A percentile compares a stretch with the other conserved stretches of the same genome.
phyloP scores from a whole-genome alignment of 2,113 vertebrate species.

The Dolichallabes microphthalmus region DNA sequence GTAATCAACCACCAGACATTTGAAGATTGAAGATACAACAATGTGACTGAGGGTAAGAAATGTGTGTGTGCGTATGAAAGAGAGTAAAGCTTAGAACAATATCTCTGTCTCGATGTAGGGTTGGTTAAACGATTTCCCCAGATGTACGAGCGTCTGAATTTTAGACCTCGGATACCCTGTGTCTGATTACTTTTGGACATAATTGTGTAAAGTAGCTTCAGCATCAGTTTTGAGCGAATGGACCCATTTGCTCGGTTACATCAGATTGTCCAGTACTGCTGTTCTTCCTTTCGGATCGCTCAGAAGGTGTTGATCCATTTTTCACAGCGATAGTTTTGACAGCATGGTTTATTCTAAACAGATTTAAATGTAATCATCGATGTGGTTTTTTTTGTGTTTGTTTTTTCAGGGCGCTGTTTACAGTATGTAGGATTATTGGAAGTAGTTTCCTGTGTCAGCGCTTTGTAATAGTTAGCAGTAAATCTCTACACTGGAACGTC shows the following conservation, averaged over 20 bases:
- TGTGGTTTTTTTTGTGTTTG: not conserved
- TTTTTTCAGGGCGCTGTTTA: not conserved
- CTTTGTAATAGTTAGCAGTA: not conserved
- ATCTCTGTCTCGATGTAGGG: not conserved
- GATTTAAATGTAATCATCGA: not conserved
- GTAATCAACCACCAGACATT: conserved; percentile 11
- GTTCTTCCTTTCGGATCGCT: not conserved
- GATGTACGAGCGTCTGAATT: not conserved
- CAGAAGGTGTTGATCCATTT: not conserved
- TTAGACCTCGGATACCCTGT: not conserved
- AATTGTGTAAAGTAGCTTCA: not conserved
- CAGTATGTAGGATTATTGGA: not conserved
- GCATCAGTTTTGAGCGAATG: not conserved
- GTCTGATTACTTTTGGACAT: not conserved
- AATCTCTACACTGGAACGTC: not conserved
- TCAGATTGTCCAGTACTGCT: not conserved
- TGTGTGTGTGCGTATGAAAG: not conserved
- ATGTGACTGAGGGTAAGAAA: conserved; percentile 53
- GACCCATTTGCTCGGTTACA: not conserved
- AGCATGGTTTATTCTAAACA: not conserved
- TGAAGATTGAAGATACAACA: conserved; percentile 26
- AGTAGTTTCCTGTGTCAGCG: not conserved
- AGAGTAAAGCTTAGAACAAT: not conserved
- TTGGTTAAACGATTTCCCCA: not conserved
- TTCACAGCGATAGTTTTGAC: not conserved